Conservation (phyloP, 2,888 invertebrate genomes). For the Helobdella robusta region DNA sequence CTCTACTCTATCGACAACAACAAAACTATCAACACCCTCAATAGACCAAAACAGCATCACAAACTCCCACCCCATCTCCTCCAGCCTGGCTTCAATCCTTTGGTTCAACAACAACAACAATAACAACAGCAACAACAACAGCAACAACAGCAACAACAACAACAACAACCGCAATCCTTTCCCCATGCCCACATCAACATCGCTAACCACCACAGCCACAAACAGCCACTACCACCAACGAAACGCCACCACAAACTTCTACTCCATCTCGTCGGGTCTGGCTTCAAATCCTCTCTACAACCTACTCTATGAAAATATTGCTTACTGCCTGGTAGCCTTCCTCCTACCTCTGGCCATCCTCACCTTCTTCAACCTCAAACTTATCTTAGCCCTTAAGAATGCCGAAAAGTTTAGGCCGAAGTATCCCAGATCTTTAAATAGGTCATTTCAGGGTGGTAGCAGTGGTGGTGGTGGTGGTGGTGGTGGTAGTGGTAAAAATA, state of each 20-base stretch:
- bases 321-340: slow-evolving; percentile 35
- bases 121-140: slow-evolving; percentile 9
- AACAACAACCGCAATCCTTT: no score
- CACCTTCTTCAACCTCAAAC: slow-evolving; percentile 33
- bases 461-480: no score
- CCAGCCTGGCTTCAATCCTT: no score
- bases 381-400: slow-evolving; percentile 33
- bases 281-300: slow-evolving; percentile 31
- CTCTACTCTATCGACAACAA: no score
- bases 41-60: not conserved
- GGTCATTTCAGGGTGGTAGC: no score
- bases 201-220: not conserved
- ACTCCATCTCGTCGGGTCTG: no score
- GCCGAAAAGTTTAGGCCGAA: slow-evolving; percentile 27
- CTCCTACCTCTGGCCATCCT: slow-evolving; percentile 34
- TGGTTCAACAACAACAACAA: not conserved
- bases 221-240: not conserved
- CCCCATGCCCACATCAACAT: no score
- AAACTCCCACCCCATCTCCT: not conserved
- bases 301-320: slow-evolving; percentile 35
- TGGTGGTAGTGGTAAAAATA: no score
- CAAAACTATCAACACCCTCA: no score
- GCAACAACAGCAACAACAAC: not conserved
- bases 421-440: no score
- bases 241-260: slow-evolving; percentile 31